Evolutionary conservation across 1,140 invertebrate genomes (phyloP).

Genomic region (Aphaenogaster ashmeadi): DNA sequence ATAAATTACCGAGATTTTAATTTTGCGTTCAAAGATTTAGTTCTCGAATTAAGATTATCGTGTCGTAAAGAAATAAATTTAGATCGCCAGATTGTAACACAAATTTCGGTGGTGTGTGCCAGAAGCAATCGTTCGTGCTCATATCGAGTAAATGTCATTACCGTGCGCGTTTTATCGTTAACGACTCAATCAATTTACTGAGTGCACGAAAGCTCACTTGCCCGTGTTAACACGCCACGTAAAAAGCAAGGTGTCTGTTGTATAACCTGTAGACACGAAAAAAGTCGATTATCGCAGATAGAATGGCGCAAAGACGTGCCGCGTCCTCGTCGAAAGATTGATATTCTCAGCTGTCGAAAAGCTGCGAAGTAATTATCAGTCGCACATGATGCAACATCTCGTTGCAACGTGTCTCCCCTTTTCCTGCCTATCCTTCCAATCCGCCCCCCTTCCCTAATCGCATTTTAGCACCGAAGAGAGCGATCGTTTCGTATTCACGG

Average conservation of each 20-base stretch:
- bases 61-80: not conserved
- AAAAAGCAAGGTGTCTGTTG: slow-evolving; percentile 22
- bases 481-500: slow-evolving; percentile 71
- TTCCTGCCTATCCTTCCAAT: not conserved
- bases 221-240: not conserved
- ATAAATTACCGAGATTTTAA: not conserved
- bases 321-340: slow-evolving; percentile 59
- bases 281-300: slow-evolving; percentile 36
- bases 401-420: slow-evolving; percentile 55
- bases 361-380: slow-evolving; percentile 67
- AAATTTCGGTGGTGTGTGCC: slow-evolving; percentile 16
- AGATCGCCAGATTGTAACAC: slow-evolving; percentile 24
- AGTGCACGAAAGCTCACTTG: slow-evolving; percentile 21
- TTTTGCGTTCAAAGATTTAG: not conserved
- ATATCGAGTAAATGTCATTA: slow-evolving; percentile 40
- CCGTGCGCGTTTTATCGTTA: slow-evolving; percentile 29
- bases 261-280: slow-evolving; percentile 31
- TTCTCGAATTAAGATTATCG: not conserved
- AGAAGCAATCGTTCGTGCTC: not conserved
- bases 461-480: slow-evolving; percentile 65
- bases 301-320: slow-evolving; percentile 41
- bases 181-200: slow-evolving; percentile 47
- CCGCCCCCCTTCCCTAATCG: slow-evolving; percentile 2
- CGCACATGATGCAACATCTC: slow-evolving; percentile 70
- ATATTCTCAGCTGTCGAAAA: slow-evolving; percentile 38